A percentile compares a stretch with the other conserved stretches of the same genome.
These are phyloP conservation scores for Nesoenas mayeri DNA, from an alignment of 2,113 vertebrate species.

Conservation along the genomic window DNA sequence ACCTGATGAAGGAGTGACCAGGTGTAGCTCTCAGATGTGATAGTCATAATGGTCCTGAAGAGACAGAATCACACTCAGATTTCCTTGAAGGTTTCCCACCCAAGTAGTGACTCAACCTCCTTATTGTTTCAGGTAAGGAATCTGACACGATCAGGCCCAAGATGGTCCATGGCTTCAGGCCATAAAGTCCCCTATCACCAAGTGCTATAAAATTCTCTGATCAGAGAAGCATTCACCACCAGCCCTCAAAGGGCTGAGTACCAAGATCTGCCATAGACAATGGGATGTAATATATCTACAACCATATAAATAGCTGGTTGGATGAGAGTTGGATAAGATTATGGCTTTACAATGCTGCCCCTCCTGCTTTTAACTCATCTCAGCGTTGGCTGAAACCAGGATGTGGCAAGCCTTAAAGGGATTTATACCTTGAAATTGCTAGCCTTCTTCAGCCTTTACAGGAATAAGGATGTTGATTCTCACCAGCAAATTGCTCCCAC, in stretches of 20 bases:
- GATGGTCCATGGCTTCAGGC: background rate
- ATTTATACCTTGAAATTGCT: slow-evolving; percentile 43
- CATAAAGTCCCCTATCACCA: slow-evolving; percentile 40
- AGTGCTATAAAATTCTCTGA: slow-evolving; percentile 48
- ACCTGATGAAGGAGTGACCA: background rate
- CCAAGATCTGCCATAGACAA: slow-evolving; percentile 14
- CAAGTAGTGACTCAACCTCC: slow-evolving; percentile 12
- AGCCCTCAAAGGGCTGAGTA: slow-evolving; percentile 30
- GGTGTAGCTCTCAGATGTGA: background rate
- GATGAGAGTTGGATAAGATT: slow-evolving; percentile 57
- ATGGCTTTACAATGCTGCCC: slow-evolving; percentile 58
- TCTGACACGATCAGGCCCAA: slow-evolving; percentile 36
- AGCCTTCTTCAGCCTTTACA: slow-evolving; percentile 28
- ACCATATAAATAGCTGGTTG: slow-evolving; percentile 41
- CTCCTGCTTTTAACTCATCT: slow-evolving; percentile 60
- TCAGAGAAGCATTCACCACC: slow-evolving; percentile 15
- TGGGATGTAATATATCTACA: slow-evolving; percentile 46
- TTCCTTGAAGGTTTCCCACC: slow-evolving; percentile 34
- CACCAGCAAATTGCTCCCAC: slow-evolving; percentile 36
- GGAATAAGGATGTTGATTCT: slow-evolving; percentile 64
- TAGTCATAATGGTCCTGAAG: background rate
- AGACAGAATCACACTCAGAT: background rate
- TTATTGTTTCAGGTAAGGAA: slow-evolving; percentile 41
- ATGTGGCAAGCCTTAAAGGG: slow-evolving; percentile 61
- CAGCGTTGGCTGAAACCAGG: slow-evolving; percentile 11